Conservation (phyloP, 2,888 invertebrate genomes). For the Tricholauxania praeusta region DNA sequence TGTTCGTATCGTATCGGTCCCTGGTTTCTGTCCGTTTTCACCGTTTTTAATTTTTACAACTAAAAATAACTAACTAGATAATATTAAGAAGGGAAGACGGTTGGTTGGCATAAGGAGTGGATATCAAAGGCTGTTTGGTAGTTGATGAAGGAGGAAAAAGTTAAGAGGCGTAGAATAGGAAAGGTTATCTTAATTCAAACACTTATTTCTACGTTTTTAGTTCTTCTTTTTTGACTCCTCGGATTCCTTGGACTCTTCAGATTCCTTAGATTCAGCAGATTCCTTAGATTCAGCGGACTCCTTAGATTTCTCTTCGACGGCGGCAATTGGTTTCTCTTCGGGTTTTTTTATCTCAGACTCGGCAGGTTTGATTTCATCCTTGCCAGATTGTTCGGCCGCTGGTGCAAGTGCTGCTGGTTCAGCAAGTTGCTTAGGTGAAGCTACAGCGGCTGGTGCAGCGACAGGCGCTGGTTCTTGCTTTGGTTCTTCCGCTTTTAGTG, state of each 20-base stretch:
- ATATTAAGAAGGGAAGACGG: slow-evolving; percentile 43
- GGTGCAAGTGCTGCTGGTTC: slow-evolving; percentile 46
- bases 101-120: slow-evolving; percentile 8
- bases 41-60: slow-evolving; percentile 51
- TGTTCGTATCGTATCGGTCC: slow-evolving; percentile 47
- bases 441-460: slow-evolving; percentile 59
- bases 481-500: slow-evolving; percentile 5
- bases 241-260: slow-evolving; percentile 54
- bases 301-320: slow-evolving; percentile 46
- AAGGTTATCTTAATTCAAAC: slow-evolving; percentile 48
- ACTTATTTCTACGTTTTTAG: slow-evolving; percentile 36
- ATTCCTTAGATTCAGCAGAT: slow-evolving; percentile 53
- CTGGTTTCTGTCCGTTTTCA: slow-evolving; percentile 49
- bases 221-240: slow-evolving; percentile 61
- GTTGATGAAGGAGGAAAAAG: slow-evolving; percentile 23
- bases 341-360: slow-evolving; percentile 17
- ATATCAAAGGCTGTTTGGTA: slow-evolving; percentile 12
- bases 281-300: slow-evolving; percentile 51
- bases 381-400: slow-evolving; percentile 51
- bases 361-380: slow-evolving; percentile 54
- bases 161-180: slow-evolving; percentile 7
- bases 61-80: slow-evolving; percentile 58
- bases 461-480: slow-evolving; percentile 22
- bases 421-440: not conserved
- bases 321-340: slow-evolving; percentile 34